Evolutionary conservation across 2,113 vertebrate genomes (phyloP), one percentile per base, ranked within the genome.

Genomic region (Raja brachyura): DNA sequence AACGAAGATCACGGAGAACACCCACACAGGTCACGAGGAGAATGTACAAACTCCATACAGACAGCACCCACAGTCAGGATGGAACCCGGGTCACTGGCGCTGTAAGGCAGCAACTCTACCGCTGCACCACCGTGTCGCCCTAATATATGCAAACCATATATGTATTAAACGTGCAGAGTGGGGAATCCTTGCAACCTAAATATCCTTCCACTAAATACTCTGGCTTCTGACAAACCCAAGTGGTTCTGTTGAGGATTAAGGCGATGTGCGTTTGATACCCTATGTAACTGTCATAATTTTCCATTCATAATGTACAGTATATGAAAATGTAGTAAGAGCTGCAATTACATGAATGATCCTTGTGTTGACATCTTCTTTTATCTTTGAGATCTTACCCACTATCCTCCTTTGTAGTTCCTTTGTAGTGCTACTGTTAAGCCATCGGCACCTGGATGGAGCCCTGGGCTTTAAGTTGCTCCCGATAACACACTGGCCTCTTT

Each of bases 351-450:
- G 68, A 88, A 28, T 73, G 90, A 54, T 22, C 68, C 33, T 73
- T 48, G 68, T 73, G 20, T 22, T 92, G 90, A 92, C 31, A 92
- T 54, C 90, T 73, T 28, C 68, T 88, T 88, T 86, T 70, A 90
- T 22, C 90, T 73, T 92, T 74, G n/a, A 73, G 90, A 92, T 73
- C 33, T 92, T 25, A 33, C 63, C 68, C 7, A 10, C 48, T 48
- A 92, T 73, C 88, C 66, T 5, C 66, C 22, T 74, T 92, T 48
- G 39, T 92, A 39, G 16, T 39, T 92, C 68, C 66, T 28, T 66
- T 28, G 39, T 54, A 73, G 18, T 14, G 70, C 22, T 14, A 39
- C 33, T 70, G 90, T 20, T 28, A 20, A 54, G 18, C 59, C 54
- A 73, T 9, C 68, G 63, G 83, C 59, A 88, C 28, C 59, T 63